A percentile compares a stretch with the other conserved stretches of the same genome.
Evolutionary conservation across 2,888 invertebrate genomes (phyloP).

Genomic region (Tineola bisselliella): DNA sequence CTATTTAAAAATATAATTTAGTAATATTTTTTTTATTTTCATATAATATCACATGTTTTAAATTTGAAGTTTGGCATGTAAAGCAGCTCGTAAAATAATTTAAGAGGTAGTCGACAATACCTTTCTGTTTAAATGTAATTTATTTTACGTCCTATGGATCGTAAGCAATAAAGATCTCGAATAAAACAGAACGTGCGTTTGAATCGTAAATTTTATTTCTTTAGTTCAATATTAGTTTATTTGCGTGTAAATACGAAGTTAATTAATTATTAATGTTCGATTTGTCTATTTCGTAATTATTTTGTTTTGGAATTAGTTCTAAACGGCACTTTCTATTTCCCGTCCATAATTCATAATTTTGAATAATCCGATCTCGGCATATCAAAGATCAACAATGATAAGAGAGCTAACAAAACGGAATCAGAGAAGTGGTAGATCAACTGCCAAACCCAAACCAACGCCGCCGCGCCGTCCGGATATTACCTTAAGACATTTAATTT

Average conservation of each 20-base stretch:
- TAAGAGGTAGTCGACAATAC: constrained; percentile 20
- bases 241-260: constrained; percentile 15
- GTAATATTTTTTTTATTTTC: too few species aligned
- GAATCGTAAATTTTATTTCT: constrained; percentile 20
- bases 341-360: background rate
- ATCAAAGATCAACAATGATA: constrained; percentile 1
- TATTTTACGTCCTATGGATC: constrained; percentile 24
- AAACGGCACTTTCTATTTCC: too few species aligned
- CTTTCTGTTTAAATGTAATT: constrained; percentile 30
- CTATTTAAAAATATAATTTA: too few species aligned
- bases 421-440: constrained; percentile 25
- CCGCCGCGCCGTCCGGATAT: constrained; percentile 46
- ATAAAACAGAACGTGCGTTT: constrained; percentile 26
- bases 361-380: background rate
- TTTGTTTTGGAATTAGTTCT: too few species aligned
- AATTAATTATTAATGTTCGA: too few species aligned
- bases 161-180: constrained; percentile 25
- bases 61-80: too few species aligned
- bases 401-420: background rate
- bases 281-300: too few species aligned
- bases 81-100: too few species aligned
- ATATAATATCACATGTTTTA: too few species aligned
- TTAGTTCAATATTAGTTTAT: constrained; percentile 12
- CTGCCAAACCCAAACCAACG: constrained; percentile 53
- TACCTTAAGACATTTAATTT: constrained; percentile 65